Percentiles rank a stretch among this genome's conserved stretches.
phyloP scores from a whole-genome alignment of 2,797 vertebrate species.

The Zenarchopterus dispar region DNA sequence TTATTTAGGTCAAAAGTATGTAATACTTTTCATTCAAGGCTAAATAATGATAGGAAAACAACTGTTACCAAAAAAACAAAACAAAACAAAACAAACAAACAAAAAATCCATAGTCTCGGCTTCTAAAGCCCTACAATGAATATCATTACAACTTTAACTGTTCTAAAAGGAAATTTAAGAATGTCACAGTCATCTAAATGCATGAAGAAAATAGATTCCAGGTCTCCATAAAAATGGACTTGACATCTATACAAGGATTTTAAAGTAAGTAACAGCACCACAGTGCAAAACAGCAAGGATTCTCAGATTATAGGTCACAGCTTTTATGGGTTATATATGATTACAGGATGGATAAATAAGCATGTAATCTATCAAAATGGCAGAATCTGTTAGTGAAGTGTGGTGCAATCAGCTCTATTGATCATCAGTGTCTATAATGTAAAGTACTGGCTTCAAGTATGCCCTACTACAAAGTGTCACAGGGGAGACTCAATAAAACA shows the following conservation, averaged over 20 bases:
- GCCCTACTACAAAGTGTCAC: too few relatives aligned
- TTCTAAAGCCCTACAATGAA: constrained; percentile 30
- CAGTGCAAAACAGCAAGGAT: too few relatives aligned
- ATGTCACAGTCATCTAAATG: constrained; percentile 54
- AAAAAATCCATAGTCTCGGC: constrained; percentile 42
- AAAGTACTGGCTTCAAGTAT: too few relatives aligned
- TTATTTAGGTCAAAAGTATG: constrained; percentile 50
- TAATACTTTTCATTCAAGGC: constrained; percentile 55
- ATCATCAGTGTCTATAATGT: too few relatives aligned
- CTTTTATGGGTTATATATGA: too few relatives aligned
- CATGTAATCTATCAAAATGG: too few relatives aligned
- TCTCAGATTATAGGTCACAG: too few relatives aligned
- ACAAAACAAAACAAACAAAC: too few relatives aligned
- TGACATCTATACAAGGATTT: constrained; percentile 72
- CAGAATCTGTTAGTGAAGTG: too few relatives aligned
- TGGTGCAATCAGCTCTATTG: too few relatives aligned
- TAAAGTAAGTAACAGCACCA: constrained; percentile 31
- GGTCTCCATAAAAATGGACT: constrained; percentile 61
- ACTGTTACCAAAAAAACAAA: constrained; percentile 25
- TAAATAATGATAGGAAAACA: constrained; percentile 45
- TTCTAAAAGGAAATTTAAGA: background rate
- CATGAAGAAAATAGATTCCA: constrained; percentile 48
- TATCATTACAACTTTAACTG: constrained; percentile 8
- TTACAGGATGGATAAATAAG: too few relatives aligned
- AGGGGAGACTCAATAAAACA: too few relatives aligned